phyloP scores from a whole-genome alignment of 2,113 vertebrate species.

The Microcebus griseorufus region DNA sequence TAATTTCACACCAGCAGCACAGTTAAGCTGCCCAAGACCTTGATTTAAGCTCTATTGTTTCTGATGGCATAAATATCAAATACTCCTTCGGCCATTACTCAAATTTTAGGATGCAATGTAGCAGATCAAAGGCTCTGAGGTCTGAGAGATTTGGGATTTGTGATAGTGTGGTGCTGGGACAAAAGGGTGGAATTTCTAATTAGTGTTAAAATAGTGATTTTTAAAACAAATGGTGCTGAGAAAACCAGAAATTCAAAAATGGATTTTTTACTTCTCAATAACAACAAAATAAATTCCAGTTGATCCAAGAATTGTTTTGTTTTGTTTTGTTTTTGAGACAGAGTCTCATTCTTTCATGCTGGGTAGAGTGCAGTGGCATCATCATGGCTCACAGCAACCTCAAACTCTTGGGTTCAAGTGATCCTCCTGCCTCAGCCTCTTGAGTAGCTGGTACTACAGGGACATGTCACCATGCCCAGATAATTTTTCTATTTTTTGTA shows the following conservation, averaged over 20 bases:
- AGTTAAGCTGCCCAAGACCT: neutral
- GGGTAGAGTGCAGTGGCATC: too few species aligned
- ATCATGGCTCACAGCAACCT: too few species aligned
- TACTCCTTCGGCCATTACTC: neutral
- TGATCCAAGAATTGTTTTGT: neutral
- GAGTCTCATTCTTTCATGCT: too few species aligned
- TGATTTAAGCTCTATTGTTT: neutral
- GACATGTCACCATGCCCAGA: too few species aligned
- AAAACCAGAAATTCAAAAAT: slow-evolving; percentile 41
- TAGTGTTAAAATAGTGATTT: neutral
- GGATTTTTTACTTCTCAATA: neutral
- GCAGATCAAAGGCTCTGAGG: neutral
- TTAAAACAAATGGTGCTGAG: slow-evolving; percentile 7
- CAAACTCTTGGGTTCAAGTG: too few species aligned
- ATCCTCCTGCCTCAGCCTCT: too few species aligned
- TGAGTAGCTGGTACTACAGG: too few species aligned
- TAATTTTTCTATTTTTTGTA: too few species aligned
- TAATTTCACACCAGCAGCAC: neutral
- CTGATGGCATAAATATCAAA: slow-evolving; percentile 3
- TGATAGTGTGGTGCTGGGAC: neutral
- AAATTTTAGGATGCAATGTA: neutral
- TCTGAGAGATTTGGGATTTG: neutral
- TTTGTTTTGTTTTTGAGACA: neutral
- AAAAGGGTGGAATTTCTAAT: slow-evolving; percentile 27
- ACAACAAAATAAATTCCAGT: slow-evolving; percentile 33